phyloP scores from a whole-genome alignment of 2,888 invertebrate genomes.

The Hyalella azteca region DNA sequence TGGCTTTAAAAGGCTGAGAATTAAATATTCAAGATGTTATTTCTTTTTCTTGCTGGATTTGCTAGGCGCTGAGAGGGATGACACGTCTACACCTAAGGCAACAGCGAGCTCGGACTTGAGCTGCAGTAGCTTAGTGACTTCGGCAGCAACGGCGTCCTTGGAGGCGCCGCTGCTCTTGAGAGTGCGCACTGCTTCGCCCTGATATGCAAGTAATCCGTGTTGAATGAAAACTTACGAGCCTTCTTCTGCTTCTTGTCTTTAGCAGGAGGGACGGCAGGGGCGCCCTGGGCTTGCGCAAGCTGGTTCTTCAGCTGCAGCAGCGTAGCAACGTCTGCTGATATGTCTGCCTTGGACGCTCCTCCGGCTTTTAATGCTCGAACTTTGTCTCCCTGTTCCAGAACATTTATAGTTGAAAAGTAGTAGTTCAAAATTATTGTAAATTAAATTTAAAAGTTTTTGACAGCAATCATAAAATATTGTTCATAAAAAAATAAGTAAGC shows the following conservation, averaged over 20 bases:
- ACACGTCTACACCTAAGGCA: constrained; percentile 57
- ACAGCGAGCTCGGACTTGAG: constrained; percentile 73
- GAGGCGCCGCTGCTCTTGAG: constrained; percentile 75
- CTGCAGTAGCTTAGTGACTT: constrained; percentile 74
- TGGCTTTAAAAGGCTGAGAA: no score
- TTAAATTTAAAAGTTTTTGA: no score
- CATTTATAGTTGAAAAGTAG: no score
- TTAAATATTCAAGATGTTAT: no score
- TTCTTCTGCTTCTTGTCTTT: constrained; percentile 50
- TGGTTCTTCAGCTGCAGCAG: constrained; percentile 78
- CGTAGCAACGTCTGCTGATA: constrained; percentile 78
- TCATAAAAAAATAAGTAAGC: no score
- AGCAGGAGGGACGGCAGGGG: constrained; percentile 37
- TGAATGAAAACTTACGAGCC: background rate
- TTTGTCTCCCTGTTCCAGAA: constrained; percentile 73
- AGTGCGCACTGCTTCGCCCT: constrained; percentile 77
- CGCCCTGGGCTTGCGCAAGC: constrained; percentile 64
- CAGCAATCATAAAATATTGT: no score
- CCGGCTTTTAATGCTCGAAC: constrained; percentile 79
- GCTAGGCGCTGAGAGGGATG: constrained; percentile 38
- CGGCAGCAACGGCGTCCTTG: constrained; percentile 78
- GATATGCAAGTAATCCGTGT: no score
- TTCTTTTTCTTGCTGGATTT: constrained; percentile 51
- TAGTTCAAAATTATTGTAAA: no score
- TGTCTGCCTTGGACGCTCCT: constrained; percentile 73